These are phyloP conservation scores for Felis chaus DNA, from an alignment of 2,113 vertebrate genomes.

Conservation along the genomic window DNA sequence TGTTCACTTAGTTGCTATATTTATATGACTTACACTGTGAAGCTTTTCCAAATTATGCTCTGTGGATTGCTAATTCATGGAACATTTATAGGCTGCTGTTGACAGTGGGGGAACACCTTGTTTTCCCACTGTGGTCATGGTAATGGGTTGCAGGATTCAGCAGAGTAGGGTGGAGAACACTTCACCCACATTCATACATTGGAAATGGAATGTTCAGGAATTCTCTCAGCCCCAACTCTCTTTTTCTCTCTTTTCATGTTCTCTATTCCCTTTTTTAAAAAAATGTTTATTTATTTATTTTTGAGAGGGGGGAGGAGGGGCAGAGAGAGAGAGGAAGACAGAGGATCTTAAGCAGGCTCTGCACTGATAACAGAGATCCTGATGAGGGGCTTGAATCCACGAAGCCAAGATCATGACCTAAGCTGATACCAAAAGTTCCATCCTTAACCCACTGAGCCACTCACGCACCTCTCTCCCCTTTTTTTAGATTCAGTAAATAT, in stretches of 20 bases:
- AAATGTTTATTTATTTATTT: too few relatives aligned
- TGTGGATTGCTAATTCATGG: background rate
- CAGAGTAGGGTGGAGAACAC: too few relatives aligned
- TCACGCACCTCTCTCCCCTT: too few relatives aligned
- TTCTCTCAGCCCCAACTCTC: background rate
- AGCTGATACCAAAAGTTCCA: too few relatives aligned
- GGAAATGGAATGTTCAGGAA: background rate
- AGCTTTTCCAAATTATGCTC: background rate
- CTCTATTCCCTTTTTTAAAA: background rate
- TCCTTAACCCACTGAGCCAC: too few relatives aligned
- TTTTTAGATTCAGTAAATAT: background rate
- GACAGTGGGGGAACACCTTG: background rate
- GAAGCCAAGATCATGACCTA: too few relatives aligned
- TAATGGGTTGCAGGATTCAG: background rate
- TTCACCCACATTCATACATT: background rate
- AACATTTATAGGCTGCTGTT: background rate
- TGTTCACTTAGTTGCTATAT: background rate
- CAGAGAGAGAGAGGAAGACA: too few relatives aligned
- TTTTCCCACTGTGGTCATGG: background rate
- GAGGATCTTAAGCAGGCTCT: too few relatives aligned
- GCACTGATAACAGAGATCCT: too few relatives aligned
- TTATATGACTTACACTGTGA: background rate
- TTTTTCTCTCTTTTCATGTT: background rate
- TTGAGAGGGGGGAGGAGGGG: too few relatives aligned
- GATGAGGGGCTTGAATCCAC: too few relatives aligned